Conservation (phyloP, 1,140 invertebrate genomes). For the Harpegnathos saltator region DNA sequence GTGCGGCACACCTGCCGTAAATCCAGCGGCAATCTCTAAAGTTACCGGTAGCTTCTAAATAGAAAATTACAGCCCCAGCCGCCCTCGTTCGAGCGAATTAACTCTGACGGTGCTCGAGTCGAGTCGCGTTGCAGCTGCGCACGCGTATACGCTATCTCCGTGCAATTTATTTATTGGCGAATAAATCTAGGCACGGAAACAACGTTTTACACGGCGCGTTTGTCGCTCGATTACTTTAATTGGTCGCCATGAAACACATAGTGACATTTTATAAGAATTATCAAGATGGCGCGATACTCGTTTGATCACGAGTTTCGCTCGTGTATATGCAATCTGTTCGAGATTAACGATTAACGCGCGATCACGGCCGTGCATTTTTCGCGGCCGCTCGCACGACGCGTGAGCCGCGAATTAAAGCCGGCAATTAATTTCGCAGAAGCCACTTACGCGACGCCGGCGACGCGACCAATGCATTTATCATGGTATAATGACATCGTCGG, state of each 20-base stretch:
- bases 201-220: not conserved
- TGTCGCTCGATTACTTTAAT: not conserved
- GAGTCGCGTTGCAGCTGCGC: conserved; percentile 20
- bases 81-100: conserved; percentile 57
- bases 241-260: too few species aligned
- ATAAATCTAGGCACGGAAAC: not conserved
- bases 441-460: conserved; percentile 2
- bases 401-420: conserved; percentile 22
- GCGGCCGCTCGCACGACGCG: not conserved
- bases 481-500: conserved; percentile 39
- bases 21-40: conserved; percentile 61
- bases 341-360: not conserved
- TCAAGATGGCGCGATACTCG: too few species aligned
- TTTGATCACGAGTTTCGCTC: too few species aligned
- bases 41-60: conserved; percentile 58
- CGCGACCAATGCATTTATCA: conserved; percentile 49
- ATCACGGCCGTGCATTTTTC: not conserved
- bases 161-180: conserved; percentile 36
- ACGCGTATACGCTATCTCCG: not conserved
- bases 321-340: too few species aligned
- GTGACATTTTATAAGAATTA: too few species aligned
- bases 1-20: conserved; percentile 51
- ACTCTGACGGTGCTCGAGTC: conserved; percentile 18
- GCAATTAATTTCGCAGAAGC: conserved; percentile 40
- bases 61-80: conserved; percentile 64